Evolutionary conservation across 1,140 invertebrate genomes (phyloP), one percentile per base, ranked within the genome.

Genomic region (Aphelenchoides avenae): DNA sequence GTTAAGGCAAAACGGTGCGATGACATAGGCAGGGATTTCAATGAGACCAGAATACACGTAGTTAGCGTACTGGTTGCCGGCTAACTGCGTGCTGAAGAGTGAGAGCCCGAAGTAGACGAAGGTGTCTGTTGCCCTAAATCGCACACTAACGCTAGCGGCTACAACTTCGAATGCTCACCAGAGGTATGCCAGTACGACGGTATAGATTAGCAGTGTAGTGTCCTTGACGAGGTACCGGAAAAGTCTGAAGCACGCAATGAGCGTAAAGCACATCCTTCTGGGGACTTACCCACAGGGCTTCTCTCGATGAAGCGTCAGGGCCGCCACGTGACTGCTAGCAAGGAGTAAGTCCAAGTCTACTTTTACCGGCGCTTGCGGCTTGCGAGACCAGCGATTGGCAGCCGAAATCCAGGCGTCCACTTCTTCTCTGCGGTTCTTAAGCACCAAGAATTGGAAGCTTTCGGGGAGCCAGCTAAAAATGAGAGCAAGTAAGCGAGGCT

Each of bases 81-180:
- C 67, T 31, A 80, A 34, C 15, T 74, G 47, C 0, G 71, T 53
- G 6, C 72, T 70, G 24, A 74, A 75, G 30, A 80, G 53, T 15
- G 71, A 71, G 34, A 80, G 56, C 15, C 79, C 79, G 53, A 78
- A 80, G 55, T 80, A 80, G 5, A 78, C 76, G 41, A 79, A 54
- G 41, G 60, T 69, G 58, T 64, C 56, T 31, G 33, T 62, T 40
- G 56, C 43, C 55, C 55, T 57, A 44, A 44, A 44, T 47, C 29
- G 41, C n/a, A n/a, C n/a, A n/a, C n/a, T n/a, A n/a, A n/a, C n/a
- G n/a, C n/a, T n/a, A n/a, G n/a, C n/a, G n/a, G n/a, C n/a, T n/a
- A n/a, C n/a, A n/a, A n/a, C n/a, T n/a, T n/a, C n/a, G n/a, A 4
- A 60, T 9, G 63, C 53, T 24, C 27, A 57, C 62, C 62, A 69